A percentile compares a stretch with the other conserved stretches of the same genome.
These are phyloP conservation scores for Lagocephalus sceleratus DNA, from an alignment of 2,797 vertebrate genomes.

Conservation along the genomic window DNA sequence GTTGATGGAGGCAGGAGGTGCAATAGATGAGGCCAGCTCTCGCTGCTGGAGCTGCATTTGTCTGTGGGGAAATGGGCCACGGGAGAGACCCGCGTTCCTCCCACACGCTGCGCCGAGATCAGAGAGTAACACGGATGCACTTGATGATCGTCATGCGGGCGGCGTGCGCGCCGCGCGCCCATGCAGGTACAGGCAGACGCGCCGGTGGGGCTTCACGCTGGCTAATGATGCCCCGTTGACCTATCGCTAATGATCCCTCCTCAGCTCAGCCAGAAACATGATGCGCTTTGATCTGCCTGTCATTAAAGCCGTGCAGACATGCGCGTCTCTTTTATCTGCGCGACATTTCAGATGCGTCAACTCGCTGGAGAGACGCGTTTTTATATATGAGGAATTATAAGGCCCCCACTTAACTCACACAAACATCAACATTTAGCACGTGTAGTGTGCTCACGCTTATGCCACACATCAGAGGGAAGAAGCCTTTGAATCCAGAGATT, in stretches of 20 bases:
- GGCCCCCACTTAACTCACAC: neutral
- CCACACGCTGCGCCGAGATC: constrained; percentile 62
- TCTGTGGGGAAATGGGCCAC: constrained; percentile 61
- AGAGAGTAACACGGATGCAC: constrained; percentile 53
- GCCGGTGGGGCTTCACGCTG: constrained; percentile 35
- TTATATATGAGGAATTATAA: constrained; percentile 12
- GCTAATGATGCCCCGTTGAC: constrained; percentile 70
- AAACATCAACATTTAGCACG: neutral
- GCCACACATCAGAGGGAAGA: constrained; percentile 10
- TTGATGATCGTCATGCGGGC: constrained; percentile 27
- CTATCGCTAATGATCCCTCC: constrained; percentile 62
- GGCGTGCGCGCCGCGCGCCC: constrained; percentile 20
- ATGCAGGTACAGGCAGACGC: constrained; percentile 24
- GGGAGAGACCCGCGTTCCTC: constrained; percentile 61
- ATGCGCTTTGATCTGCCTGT: constrained; percentile 70
- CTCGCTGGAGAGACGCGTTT: constrained; percentile 1
- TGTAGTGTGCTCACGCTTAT: neutral
- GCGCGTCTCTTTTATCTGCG: constrained; percentile 55
- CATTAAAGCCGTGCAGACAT: constrained; percentile 54
- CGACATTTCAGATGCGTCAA: constrained; percentile 45
- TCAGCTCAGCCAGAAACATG: constrained; percentile 49
- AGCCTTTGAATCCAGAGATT: constrained; percentile 56
- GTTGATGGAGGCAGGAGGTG: constrained; percentile 69
- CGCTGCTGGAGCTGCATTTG: constrained; percentile 51
- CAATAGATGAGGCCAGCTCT: constrained; percentile 57